A percentile compares a stretch with the other conserved stretches of the same genome.
Conservation (phyloP, 1,140 invertebrate genomes). For the Drosophila grimshawi region DNA sequence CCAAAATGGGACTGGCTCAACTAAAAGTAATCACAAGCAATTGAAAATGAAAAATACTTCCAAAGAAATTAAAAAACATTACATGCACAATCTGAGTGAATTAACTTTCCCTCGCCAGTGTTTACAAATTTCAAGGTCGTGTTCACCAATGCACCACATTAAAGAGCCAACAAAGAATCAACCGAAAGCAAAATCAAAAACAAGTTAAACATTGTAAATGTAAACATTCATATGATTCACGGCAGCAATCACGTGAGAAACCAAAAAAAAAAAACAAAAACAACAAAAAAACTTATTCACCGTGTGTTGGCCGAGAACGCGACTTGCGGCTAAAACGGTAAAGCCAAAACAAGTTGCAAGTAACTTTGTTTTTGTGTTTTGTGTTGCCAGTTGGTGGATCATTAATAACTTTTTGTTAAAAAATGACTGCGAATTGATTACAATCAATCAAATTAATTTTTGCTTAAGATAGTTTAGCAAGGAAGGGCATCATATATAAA, state of each 20-base stretch:
- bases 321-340: constrained; percentile 16
- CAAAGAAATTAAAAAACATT: constrained; percentile 54
- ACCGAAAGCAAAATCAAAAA: constrained; percentile 34
- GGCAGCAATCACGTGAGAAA: constrained; percentile 49
- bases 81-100: constrained; percentile 35
- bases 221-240: constrained; percentile 55
- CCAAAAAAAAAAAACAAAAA: constrained; percentile 7
- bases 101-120: constrained; percentile 58
- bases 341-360: constrained; percentile 1
- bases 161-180: constrained; percentile 52
- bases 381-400: not conserved
- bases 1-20: not conserved
- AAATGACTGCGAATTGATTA: too few species aligned
- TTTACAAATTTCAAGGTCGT: constrained; percentile 58
- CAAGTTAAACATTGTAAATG: constrained; percentile 48
- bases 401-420: not conserved
- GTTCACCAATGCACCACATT: constrained; percentile 9
- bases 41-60: not conserved
- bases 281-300: not conserved
- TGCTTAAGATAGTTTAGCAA: too few species aligned
- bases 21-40: not conserved
- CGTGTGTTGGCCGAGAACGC: constrained; percentile 34
- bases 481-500: too few species aligned
- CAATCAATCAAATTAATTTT: too few species aligned
- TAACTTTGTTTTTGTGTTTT: not conserved